A percentile compares a stretch with the other conserved stretches of the same genome.
These are phyloP conservation scores for Rotaria macrura DNA, from an alignment of 2,888 invertebrate species.

Conservation along the genomic window DNA sequence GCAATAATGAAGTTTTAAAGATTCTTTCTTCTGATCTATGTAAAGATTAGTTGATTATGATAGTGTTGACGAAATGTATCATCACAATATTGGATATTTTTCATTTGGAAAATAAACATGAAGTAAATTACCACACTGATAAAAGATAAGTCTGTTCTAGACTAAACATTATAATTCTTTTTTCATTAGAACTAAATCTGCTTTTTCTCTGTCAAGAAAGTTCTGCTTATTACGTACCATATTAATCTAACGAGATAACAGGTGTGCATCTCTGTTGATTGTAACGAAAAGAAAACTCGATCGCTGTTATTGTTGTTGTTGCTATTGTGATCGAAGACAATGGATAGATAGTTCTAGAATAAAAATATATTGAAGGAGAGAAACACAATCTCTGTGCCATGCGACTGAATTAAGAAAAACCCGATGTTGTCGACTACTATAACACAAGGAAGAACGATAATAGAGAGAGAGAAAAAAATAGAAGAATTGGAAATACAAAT, in stretches of 20 bases:
- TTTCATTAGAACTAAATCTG: not conserved
- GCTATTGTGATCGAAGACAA: not conserved
- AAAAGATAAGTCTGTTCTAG: not conserved
- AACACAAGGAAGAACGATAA: not conserved
- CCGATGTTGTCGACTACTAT: not conserved
- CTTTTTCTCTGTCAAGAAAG: too few species aligned
- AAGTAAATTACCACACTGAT: not conserved
- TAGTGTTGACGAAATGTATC: not conserved
- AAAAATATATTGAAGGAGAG: not conserved
- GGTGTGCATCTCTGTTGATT: not conserved
- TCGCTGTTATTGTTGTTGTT: not conserved
- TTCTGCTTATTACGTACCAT: not conserved
- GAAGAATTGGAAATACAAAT: slow-evolving; percentile 15
- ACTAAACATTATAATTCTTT: not conserved
- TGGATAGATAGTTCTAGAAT: not conserved
- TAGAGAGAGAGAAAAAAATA: not conserved
- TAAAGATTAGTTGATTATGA: not conserved
- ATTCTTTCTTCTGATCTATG: not conserved
- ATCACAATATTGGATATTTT: not conserved
- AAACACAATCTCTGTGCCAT: not conserved
- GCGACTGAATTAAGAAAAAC: not conserved
- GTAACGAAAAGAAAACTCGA: not conserved
- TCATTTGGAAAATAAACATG: not conserved
- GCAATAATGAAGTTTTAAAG: not conserved
- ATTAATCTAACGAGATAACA: not conserved